Base-by-base conservation (phyloP, 2,797 vertebrate genomes). In the Tachyglossus aculeatus region DNA sequence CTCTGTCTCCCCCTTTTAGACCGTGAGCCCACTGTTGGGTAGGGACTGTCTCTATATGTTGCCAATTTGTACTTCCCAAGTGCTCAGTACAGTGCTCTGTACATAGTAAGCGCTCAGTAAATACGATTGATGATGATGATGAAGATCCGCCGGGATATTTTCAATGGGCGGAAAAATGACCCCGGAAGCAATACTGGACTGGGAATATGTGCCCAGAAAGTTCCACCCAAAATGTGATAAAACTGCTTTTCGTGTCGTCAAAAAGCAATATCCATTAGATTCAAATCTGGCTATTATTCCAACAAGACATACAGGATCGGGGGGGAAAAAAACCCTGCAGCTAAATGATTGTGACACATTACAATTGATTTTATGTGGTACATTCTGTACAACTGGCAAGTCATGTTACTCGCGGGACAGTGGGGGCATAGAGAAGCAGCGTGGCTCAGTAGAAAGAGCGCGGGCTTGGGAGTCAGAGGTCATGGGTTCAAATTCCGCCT, bases 191-290 rank as follows among this genome's bases (percentile, higher is more conserved):
- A 33, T 38, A 21, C 67, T 78, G 67, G 25, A 32, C 37, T 7
- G 3, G 34, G 19, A 55, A 67, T 51, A 71, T 59, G 55, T 5
- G 9, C 61, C 65, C 32, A 38, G 9, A 14, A 16, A 54, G 9
- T 18, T 31, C 45, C 18, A 13, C 5, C 64, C 75, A 83, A 82
- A 83, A 82, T 56, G 50, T 82, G 78, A 83, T 81, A 84, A 87
- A 89, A 83, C 65, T 67, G 73, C 77, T 86, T 86, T 88, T 77
- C 82, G 51, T 82, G 67, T 77, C 64, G 88, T 85, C 19, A 86
- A 80, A 87, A 86, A 86, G 81, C 77, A 87, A 85, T 80, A 86
- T 86, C 77, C 68, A 78, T 88, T 89, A 86, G 84, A 87, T 64
- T 87, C 51, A 71, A 67, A 81, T 85, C 85, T 85, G 78, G 59